Percentiles rank a stretch among this genome's conserved stretches.
Conservation (phyloP, 2,888 invertebrate genomes). For the Eupithecia vulgata region DNA sequence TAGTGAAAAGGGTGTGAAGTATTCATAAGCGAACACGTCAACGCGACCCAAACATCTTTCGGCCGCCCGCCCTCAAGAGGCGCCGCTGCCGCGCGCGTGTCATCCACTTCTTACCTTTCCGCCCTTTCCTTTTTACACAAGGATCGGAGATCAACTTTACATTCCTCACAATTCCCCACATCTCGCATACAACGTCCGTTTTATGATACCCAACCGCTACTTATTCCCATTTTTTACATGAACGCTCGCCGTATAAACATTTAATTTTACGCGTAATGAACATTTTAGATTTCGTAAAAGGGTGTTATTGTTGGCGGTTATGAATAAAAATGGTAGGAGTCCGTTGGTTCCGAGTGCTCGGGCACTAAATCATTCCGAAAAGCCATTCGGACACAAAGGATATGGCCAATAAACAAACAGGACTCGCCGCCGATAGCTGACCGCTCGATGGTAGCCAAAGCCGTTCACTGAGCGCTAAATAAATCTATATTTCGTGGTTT, state of each 20-base stretch:
- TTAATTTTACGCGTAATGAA: slow-evolving; percentile 49
- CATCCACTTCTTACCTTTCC: slow-evolving; percentile 69
- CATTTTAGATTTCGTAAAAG: slow-evolving; percentile 56
- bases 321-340: slow-evolving; percentile 64
- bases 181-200: slow-evolving; percentile 52
- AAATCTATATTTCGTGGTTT: slow-evolving; percentile 61
- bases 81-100: slow-evolving; percentile 60
- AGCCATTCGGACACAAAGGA: slow-evolving; percentile 74
- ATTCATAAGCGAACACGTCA: slow-evolving; percentile 74
- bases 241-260: slow-evolving; percentile 43
- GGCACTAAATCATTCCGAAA: slow-evolving; percentile 71
- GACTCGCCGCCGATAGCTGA: slow-evolving; percentile 61
- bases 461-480: slow-evolving; percentile 61
- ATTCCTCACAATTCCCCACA: slow-evolving; percentile 54
- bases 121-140: slow-evolving; percentile 51
- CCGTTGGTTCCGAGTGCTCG: slow-evolving; percentile 56
- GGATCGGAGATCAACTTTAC: slow-evolving; percentile 46
- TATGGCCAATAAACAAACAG: slow-evolving; percentile 77
- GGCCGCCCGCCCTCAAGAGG: slow-evolving; percentile 65
- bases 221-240: slow-evolving; percentile 47
- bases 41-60: slow-evolving; percentile 73
- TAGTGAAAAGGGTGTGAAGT: slow-evolving; percentile 65
- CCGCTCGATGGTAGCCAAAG: slow-evolving; percentile 49
- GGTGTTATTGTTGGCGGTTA: slow-evolving; percentile 57
- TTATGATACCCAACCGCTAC: slow-evolving; percentile 53